Evolutionary conservation across 2,888 invertebrate genomes (phyloP), one percentile per base, ranked within the genome.

Genomic region (Rhimphoctona megacephalus): DNA sequence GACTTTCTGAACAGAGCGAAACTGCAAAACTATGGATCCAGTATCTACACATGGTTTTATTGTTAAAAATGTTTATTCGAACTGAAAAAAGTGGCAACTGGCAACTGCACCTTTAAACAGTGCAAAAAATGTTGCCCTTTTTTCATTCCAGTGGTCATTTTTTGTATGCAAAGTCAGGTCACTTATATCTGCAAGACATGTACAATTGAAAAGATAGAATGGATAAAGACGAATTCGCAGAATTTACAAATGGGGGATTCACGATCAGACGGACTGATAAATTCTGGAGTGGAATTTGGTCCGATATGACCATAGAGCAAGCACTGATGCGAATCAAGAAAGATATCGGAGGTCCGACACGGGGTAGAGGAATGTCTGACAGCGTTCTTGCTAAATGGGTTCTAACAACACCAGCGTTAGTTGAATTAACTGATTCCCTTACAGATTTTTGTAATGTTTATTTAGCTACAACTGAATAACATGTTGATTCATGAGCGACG

Each of bases 381-480:
- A 77, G 79, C 39, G 54, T 69, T 8, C 25, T 79, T 25, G n/a
- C 43, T 3, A 54, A 69, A 79, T 69, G 30, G 54, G 43, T 79
- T 43, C 9, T 69, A 43, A 43, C 43, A 54, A 69, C 54, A 33
- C 69, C 78, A 52, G 83, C 88, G 83, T 84, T 90, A 54, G 85
- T 89, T 14, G 86, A 90, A 76, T 72, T 91, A 79, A 87, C 86
- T 17, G 86, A 92, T 83, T 52, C 64, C 7, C 33, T 88, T 4
- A 88, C 89, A 77, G 57, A 87, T 33, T 90, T 90, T 85, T 91
- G 90, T 72, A 73, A 87, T 49, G 85, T 89, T 67, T 57, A 78
- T 77, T 85, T 87, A 36, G 66, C 64, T 11, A 88, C 89, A 49
- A 87, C 89, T 7, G 90, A 92, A 69, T 91, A 92, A 87, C 92